A percentile compares a stretch with the other conserved stretches of the same genome.
Conservation (phyloP, 2,797 vertebrate species). For the Acanthurus lineatus region DNA sequence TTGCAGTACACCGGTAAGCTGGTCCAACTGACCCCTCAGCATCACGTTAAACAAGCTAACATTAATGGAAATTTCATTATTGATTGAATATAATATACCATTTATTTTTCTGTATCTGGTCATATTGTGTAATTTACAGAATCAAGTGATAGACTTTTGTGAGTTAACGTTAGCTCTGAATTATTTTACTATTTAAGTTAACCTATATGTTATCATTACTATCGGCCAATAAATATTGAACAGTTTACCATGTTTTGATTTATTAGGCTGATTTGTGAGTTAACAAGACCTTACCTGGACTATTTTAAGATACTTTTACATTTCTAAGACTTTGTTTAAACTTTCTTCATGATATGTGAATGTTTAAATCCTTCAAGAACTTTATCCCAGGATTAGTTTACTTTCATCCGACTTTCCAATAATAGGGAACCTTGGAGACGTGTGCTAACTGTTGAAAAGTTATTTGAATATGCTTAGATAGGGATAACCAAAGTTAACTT, state of each 20-base stretch:
- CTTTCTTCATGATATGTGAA: constrained; percentile 6
- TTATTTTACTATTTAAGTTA: not conserved
- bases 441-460: constrained; percentile 34
- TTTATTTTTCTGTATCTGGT: not conserved
- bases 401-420: constrained; percentile 72
- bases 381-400: constrained; percentile 50
- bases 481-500: constrained; percentile 38
- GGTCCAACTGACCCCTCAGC: not conserved
- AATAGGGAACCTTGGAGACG: constrained; percentile 12
- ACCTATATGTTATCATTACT: not conserved
- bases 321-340: not conserved
- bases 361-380: constrained; percentile 36
- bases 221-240: not conserved
- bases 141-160: not conserved
- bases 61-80: not conserved
- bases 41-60: not conserved
- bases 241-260: not conserved
- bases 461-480: constrained; percentile 45
- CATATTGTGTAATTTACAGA: not conserved
- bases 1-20: constrained; percentile 50
- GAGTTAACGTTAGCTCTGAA: too few species aligned
- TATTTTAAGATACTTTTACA: too few species aligned
- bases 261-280: not conserved
- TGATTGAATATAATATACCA: not conserved
- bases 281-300: too few species aligned